Evolutionary conservation across 2,797 vertebrate genomes (phyloP).

Genomic region (Tenualosa ilisha): DNA sequence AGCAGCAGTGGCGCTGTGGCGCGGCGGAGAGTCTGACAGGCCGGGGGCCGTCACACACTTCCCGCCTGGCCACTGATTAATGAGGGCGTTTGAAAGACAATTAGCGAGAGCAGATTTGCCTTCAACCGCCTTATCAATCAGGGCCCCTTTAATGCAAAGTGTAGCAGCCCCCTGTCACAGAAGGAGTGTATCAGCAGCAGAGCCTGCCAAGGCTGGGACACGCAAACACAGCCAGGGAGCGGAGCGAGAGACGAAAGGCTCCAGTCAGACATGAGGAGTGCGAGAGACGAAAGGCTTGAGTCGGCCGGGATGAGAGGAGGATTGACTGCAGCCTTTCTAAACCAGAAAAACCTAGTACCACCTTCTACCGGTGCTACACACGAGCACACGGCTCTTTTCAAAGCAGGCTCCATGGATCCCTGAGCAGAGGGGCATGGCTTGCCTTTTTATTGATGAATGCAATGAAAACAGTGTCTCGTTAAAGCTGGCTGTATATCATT

Average conservation of each 20-base stretch:
- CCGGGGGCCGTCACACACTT: slow-evolving; percentile 62
- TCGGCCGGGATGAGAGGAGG: neutral
- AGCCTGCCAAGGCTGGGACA: slow-evolving; percentile 63
- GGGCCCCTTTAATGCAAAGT: slow-evolving; percentile 86
- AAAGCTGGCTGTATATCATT: slow-evolving; percentile 40
- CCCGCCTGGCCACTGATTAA: slow-evolving; percentile 88
- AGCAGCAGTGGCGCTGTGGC: slow-evolving; percentile 63
- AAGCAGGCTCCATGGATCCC: slow-evolving; percentile 12
- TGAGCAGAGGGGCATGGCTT: slow-evolving; percentile 9
- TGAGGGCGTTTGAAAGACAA: slow-evolving; percentile 99
- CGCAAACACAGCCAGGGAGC: slow-evolving; percentile 64
- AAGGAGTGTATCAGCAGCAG: slow-evolving; percentile 73
- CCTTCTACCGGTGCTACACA: neutral
- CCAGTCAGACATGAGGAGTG: slow-evolving; percentile 11
- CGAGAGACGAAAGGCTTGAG: too few relatives aligned
- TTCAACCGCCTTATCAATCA: slow-evolving; percentile 95
- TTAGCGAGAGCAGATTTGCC: slow-evolving; percentile 94
- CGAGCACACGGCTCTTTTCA: neutral
- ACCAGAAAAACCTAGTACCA: slow-evolving; percentile 36
- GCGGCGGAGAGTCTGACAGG: slow-evolving; percentile 82
- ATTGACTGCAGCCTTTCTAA: slow-evolving; percentile 35
- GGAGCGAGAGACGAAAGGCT: slow-evolving; percentile 24
- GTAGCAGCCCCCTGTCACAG: slow-evolving; percentile 70
- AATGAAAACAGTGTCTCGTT: slow-evolving; percentile 44
- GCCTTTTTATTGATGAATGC: slow-evolving; percentile 40